Evolutionary conservation across 2,888 invertebrate genomes (phyloP).

Genomic region (Tetanocera ferruginea): DNA sequence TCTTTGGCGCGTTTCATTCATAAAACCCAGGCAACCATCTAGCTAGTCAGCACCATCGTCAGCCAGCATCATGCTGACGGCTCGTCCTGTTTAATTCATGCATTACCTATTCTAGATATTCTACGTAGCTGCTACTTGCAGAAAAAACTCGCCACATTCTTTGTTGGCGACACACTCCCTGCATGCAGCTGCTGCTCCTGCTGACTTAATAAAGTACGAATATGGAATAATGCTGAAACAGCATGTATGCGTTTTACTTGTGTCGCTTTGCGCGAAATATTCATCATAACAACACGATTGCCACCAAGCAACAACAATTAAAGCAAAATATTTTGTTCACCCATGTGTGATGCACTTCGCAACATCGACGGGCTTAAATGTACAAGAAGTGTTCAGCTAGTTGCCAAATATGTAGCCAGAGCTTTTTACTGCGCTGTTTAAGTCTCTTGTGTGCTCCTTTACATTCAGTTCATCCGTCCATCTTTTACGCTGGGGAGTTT

Average conservation of each 20-base stretch:
- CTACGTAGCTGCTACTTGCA: slow-evolving; percentile 4
- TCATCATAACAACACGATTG: too few relatives aligned
- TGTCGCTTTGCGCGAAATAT: too few relatives aligned
- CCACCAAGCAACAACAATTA: too few relatives aligned
- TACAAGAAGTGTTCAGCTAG: neutral
- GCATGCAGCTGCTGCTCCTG: slow-evolving; percentile 41
- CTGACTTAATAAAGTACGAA: slow-evolving; percentile 41
- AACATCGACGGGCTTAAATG: slow-evolving; percentile 18
- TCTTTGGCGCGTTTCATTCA: slow-evolving; percentile 31
- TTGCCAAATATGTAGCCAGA: slow-evolving; percentile 9
- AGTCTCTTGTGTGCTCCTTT: slow-evolving; percentile 31
- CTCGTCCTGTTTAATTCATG: neutral
- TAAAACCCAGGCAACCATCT: slow-evolving; percentile 1
- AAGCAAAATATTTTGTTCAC: too few relatives aligned
- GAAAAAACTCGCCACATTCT: slow-evolving; percentile 46
- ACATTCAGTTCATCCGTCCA: slow-evolving; percentile 42
- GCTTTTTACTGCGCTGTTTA: slow-evolving; percentile 20
- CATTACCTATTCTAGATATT: neutral
- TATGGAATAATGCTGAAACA: slow-evolving; percentile 46
- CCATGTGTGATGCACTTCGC: neutral
- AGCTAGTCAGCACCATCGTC: neutral
- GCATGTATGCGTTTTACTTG: too few relatives aligned
- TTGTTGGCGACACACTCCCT: slow-evolving; percentile 39
- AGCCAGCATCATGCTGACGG: neutral
- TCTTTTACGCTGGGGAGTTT: slow-evolving; percentile 9